These are phyloP conservation scores for Hexactinellida sp. DNA, from an alignment of 37 sponge, comb jelly and placozoan species.

Conservation along the genomic window DNA sequence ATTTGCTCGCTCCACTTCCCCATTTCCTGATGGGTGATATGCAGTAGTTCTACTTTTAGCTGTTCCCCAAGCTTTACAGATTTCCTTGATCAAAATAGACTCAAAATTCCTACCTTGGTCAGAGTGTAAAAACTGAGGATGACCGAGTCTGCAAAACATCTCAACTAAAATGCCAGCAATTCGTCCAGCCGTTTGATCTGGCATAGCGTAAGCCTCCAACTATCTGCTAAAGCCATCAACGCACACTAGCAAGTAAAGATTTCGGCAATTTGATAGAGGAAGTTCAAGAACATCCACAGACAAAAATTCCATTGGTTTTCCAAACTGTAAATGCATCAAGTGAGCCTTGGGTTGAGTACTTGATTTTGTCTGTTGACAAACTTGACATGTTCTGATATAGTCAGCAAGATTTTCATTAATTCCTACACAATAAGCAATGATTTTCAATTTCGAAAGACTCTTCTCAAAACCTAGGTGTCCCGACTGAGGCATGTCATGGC, in stretches of 20 bases:
- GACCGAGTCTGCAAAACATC: slow-evolving; percentile 14
- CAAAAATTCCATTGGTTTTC: no score
- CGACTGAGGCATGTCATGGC: no score
- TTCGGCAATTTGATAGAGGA: slow-evolving; percentile 23
- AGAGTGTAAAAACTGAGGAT: slow-evolving; percentile 27
- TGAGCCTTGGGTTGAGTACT: no score
- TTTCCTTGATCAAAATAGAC: slow-evolving; percentile 25
- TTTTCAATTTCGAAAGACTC: slow-evolving; percentile 25
- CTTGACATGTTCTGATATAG: slow-evolving; percentile 25
- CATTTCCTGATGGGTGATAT: slow-evolving; percentile 34
- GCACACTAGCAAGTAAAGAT: slow-evolving; percentile 25
- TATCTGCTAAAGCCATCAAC: no score
- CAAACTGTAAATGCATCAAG: no score
- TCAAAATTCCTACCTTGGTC: slow-evolving; percentile 48
- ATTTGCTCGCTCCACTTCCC: slow-evolving; percentile 41
- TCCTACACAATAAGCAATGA: no score
- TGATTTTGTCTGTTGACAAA: no score
- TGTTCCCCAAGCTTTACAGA: slow-evolving; percentile 29
- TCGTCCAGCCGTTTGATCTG: no score
- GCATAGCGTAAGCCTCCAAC: no score
- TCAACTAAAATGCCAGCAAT: slow-evolving; percentile 22
- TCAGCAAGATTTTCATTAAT: slow-evolving; percentile 17
- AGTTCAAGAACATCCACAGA: slow-evolving; percentile 31
- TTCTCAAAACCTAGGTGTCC: no score
- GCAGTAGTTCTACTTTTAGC: slow-evolving; percentile 24